Conservation (phyloP, 92 coral and sea anemone species). For the Palythoa grandis region DNA sequence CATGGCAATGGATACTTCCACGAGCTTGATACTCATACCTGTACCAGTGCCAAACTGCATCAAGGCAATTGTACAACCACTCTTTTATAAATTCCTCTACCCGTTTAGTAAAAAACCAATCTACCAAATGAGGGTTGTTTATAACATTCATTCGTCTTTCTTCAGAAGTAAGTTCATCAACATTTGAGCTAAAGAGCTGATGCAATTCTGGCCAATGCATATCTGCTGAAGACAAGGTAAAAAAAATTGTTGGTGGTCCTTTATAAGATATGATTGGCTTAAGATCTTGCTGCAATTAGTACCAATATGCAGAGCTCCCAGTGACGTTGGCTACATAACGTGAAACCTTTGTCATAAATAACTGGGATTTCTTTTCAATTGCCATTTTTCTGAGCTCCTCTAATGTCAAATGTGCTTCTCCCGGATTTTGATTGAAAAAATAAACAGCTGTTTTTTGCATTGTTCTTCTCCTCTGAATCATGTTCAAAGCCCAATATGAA, state of each 20-base stretch:
- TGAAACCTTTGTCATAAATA: conserved; percentile 32
- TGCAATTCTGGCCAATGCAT: background rate
- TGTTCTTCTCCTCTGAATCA: conserved; percentile 3
- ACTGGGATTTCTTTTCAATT: background rate
- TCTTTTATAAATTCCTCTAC: background rate
- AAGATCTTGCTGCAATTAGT: conserved; percentile 36
- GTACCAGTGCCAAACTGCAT: background rate
- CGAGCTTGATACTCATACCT: too few relatives aligned
- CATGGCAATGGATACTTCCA: too few relatives aligned
- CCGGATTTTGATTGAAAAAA: conserved; percentile 2
- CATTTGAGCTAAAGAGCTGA: conserved; percentile 3
- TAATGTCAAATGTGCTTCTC: conserved; percentile 2
- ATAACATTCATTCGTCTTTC: background rate
- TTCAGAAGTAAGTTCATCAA: conserved; percentile 2
- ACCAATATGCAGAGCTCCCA: conserved; percentile 47
- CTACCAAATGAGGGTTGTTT: background rate
- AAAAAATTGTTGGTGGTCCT: conserved; percentile 16
- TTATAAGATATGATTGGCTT: conserved; percentile 21
- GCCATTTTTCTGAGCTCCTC: conserved; percentile 36
- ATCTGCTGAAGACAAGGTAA: conserved; percentile 1
- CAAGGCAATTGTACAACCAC: conserved; percentile 48
- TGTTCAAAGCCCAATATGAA: background rate
- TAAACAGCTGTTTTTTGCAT: conserved; percentile 3
- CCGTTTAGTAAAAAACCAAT: background rate
- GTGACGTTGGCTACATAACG: conserved; percentile 30